Evolutionary conservation across 2,888 invertebrate genomes (phyloP).

Genomic region (Drosophila picticornis): DNA sequence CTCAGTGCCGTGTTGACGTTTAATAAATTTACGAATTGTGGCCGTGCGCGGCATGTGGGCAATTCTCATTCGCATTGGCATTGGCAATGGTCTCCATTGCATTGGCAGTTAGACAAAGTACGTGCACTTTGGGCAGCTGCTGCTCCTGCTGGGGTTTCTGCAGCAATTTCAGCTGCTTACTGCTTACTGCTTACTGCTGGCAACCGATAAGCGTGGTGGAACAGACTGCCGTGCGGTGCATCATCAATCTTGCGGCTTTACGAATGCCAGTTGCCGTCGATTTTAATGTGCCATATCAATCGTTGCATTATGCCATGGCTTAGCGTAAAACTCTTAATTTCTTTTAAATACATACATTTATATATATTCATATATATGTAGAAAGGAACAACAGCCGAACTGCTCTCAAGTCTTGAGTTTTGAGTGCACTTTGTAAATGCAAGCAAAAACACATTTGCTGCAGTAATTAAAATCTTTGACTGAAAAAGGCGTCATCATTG

Average conservation of each 20-base stretch:
- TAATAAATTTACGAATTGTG: conserved; percentile 82
- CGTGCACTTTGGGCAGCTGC: conserved; percentile 64
- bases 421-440: conserved; percentile 62
- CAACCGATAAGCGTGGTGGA: conserved; percentile 42
- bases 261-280: conserved; percentile 69
- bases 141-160: conserved; percentile 32
- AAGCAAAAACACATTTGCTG: conserved; percentile 60
- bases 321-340: conserved; percentile 69
- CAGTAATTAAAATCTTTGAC: conserved; percentile 77
- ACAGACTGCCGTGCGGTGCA: conserved; percentile 54
- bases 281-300: conserved; percentile 77
- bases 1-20: conserved; percentile 82
- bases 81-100: conserved; percentile 22
- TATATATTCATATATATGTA: conserved; percentile 10
- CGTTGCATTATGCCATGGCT: conserved; percentile 64
- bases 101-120: conserved; percentile 80
- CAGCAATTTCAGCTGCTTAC: conserved; percentile 6
- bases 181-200: conserved; percentile 18
- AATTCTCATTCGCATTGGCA: conserved; percentile 37
- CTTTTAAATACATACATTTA: conserved; percentile 57
- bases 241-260: conserved; percentile 72
- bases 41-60: conserved; percentile 79
- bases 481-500: conserved; percentile 69
- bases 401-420: conserved; percentile 24
- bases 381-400: conserved; percentile 9